Percentiles rank a stretch among this genome's conserved stretches.
Evolutionary conservation across 2,797 vertebrate species (phyloP).

Genomic region (Merluccius polli): DNA sequence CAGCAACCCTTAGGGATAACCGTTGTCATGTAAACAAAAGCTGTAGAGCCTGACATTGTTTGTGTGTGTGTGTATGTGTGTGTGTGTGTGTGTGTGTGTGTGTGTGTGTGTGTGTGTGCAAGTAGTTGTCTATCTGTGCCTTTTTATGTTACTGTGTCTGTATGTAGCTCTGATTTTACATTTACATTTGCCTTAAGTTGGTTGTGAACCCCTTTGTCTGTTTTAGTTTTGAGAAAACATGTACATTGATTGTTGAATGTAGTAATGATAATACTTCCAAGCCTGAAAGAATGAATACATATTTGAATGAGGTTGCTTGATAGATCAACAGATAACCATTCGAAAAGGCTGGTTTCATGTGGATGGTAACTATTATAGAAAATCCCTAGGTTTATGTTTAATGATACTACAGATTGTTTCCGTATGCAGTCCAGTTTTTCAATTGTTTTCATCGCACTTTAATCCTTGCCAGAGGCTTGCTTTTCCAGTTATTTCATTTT

Average conservation of each 20-base stretch:
- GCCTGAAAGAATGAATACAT: too few species aligned
- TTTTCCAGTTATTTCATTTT: background rate
- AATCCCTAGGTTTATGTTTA: background rate
- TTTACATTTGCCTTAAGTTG: background rate
- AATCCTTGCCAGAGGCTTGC: background rate
- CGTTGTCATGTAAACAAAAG: too few species aligned
- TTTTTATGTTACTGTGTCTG: background rate
- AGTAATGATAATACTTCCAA: background rate
- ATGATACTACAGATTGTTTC: background rate
- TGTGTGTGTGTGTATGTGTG: background rate
- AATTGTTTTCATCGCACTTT: background rate
- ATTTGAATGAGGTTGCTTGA: too few species aligned
- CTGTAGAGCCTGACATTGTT: too few species aligned
- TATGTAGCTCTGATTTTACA: background rate
- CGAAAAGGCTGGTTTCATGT: background rate
- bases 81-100: conserved; percentile 1
- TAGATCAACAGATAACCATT: too few species aligned
- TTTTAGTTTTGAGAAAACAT: background rate
- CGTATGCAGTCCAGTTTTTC: background rate
- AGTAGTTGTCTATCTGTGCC: background rate
- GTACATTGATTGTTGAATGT: background rate
- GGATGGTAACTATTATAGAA: background rate
- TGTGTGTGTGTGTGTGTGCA: conserved; percentile 7
- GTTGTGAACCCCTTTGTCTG: background rate
- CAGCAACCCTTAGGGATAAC: too few species aligned